These are phyloP conservation scores for Nephrotoma guestfalica DNA, from an alignment of 2,888 invertebrate species.

Conservation along the genomic window DNA sequence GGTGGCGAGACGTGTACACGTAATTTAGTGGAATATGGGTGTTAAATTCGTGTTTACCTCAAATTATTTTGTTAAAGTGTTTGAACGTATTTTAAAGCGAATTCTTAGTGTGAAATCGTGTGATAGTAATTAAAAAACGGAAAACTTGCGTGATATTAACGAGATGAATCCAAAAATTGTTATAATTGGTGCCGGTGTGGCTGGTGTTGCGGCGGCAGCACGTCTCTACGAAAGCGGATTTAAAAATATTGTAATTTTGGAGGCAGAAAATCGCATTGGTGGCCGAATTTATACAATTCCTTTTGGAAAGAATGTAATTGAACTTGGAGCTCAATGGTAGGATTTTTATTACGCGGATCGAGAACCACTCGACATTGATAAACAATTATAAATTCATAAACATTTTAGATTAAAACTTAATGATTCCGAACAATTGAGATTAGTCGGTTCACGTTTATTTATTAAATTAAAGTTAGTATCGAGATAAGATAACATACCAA, in stretches of 20 bases:
- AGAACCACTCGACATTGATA: neutral
- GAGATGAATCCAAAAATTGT: constrained; percentile 20
- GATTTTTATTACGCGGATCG: neutral
- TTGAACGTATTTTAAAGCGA: neutral
- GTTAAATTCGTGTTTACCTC: neutral
- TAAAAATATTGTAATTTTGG: constrained; percentile 39
- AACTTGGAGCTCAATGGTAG: constrained; percentile 66
- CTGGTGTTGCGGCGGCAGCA: constrained; percentile 30
- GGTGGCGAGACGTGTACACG: neutral
- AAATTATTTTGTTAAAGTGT: neutral
- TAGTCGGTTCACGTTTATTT: neutral
- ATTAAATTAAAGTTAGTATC: neutral
- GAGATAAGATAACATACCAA: constrained; percentile 33
- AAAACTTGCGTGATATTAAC: neutral
- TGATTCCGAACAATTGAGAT: neutral
- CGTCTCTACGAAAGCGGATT: constrained; percentile 30
- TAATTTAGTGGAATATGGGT: neutral
- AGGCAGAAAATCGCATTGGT: constrained; percentile 47
- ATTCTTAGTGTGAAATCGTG: neutral
- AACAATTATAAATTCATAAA: neutral
- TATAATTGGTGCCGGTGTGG: constrained; percentile 28
- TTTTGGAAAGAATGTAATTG: constrained; percentile 42
- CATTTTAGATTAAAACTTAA: neutral
- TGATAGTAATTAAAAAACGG: neutral
- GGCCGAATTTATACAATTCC: constrained; percentile 42